Conservation (phyloP, 2,888 invertebrate genomes). For the Chironomus tentans region DNA sequence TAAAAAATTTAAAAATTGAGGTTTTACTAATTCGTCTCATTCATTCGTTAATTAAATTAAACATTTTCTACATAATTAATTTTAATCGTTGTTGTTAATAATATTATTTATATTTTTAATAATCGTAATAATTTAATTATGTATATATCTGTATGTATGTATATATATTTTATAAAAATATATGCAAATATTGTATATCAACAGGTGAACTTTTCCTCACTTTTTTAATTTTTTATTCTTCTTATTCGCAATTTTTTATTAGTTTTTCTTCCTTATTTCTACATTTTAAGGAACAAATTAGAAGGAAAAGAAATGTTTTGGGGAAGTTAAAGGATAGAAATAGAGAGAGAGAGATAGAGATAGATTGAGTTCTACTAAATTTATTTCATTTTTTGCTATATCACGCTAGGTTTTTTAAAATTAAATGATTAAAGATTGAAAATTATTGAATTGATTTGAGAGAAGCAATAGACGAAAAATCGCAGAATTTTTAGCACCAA, state of each 20-base stretch:
- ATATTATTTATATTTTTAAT: no score
- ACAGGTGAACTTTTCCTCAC: background rate
- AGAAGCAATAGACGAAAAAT: background rate
- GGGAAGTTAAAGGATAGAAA: no score
- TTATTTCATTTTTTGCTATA: no score
- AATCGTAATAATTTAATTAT: no score
- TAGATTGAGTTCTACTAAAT: background rate
- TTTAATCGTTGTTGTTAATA: no score
- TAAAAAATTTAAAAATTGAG: background rate
- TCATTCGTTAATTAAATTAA: no score
- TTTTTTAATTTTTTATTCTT: background rate
- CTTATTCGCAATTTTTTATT: background rate
- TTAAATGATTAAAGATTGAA: no score
- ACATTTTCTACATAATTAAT: no score
- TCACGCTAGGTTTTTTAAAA: no score
- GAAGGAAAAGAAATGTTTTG: background rate
- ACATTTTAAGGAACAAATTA: background rate
- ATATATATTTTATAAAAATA: constrained; percentile 1
- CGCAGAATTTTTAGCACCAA: background rate
- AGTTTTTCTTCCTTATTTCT: background rate
- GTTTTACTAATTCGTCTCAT: no score
- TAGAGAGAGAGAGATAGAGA: background rate
- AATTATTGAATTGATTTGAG: no score
- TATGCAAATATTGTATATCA: constrained; percentile 12
- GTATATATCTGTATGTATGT: no score